These are phyloP conservation scores for Typhlomys cinereus DNA, from an alignment of 2,113 vertebrate genomes.

Conservation along the genomic window DNA sequence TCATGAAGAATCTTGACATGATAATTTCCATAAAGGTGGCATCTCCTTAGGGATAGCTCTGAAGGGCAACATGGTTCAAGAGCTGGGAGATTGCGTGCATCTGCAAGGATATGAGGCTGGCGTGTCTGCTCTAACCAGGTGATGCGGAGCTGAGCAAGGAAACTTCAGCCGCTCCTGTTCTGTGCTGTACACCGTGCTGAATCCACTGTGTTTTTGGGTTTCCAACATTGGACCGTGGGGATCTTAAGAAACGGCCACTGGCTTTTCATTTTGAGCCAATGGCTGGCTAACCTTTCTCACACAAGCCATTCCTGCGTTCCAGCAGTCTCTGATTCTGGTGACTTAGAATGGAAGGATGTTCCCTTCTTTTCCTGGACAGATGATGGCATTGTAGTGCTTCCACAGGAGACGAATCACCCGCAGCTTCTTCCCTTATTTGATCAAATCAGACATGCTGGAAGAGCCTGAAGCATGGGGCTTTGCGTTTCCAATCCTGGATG, in stretches of 20 bases:
- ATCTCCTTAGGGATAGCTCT: too few species aligned
- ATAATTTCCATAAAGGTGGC: neutral
- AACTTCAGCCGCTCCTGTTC: too few species aligned
- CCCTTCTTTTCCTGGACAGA: slow-evolving; percentile 81
- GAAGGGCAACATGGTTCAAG: neutral
- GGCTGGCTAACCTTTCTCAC: neutral
- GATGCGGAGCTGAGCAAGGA: neutral
- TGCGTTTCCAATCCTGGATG: slow-evolving; percentile 77
- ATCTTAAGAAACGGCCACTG: neutral
- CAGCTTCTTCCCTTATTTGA: slow-evolving; percentile 65
- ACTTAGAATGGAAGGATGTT: neutral
- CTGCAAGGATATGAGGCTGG: neutral
- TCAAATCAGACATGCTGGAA: slow-evolving; percentile 63
- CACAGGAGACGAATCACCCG: slow-evolving; percentile 60
- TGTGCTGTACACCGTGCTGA: neutral
- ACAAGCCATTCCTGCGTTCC: slow-evolving; percentile 16
- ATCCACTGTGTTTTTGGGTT: neutral
- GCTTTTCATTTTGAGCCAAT: neutral
- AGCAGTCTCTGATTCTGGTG: neutral
- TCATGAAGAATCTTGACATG: neutral
- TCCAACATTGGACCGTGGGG: neutral
- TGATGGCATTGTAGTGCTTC: slow-evolving; percentile 82
- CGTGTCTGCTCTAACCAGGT: neutral
- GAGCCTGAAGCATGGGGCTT: slow-evolving; percentile 76
- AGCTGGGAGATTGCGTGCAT: neutral